phyloP scores from a whole-genome alignment of 2,113 vertebrate species.

The Lucifuga dentata region DNA sequence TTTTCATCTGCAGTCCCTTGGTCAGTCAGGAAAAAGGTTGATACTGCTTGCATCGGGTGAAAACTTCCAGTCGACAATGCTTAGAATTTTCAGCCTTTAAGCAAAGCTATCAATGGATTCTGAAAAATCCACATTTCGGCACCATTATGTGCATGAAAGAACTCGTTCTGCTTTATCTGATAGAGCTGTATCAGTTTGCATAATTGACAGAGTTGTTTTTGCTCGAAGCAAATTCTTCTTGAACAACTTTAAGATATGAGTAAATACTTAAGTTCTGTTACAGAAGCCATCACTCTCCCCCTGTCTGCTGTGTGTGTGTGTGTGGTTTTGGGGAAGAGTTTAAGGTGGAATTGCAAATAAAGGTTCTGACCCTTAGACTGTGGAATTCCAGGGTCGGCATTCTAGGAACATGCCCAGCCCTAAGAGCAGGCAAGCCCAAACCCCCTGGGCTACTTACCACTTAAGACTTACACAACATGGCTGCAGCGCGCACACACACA shows the following conservation, averaged over 20 bases:
- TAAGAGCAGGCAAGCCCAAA: constrained; percentile 65
- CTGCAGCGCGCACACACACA: constrained; percentile 50
- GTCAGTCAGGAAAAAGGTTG: too few species aligned
- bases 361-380: constrained; percentile 65
- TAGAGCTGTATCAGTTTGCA: constrained; percentile 30
- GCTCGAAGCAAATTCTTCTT: constrained; percentile 62
- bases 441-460: constrained; percentile 64
- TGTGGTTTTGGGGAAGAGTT: constrained; percentile 50
- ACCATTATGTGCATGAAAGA: constrained; percentile 57
- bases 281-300: constrained; percentile 42
- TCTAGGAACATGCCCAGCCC: constrained; percentile 75
- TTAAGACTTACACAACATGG: constrained; percentile 63
- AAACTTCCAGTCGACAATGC: constrained; percentile 7
- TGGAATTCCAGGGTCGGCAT: constrained; percentile 76
- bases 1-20: too few species aligned
- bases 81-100: constrained; percentile 11
- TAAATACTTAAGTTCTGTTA: constrained; percentile 56
- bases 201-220: constrained; percentile 36
- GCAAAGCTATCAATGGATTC: constrained; percentile 29
- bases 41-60: neutral
- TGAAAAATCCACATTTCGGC: constrained; percentile 44
- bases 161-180: constrained; percentile 66
- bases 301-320: constrained; percentile 17
- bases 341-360: constrained; percentile 69
- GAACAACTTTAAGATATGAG: constrained; percentile 44